Conservation (phyloP, 2,113 vertebrate species). For the Caranx ignobilis region DNA sequence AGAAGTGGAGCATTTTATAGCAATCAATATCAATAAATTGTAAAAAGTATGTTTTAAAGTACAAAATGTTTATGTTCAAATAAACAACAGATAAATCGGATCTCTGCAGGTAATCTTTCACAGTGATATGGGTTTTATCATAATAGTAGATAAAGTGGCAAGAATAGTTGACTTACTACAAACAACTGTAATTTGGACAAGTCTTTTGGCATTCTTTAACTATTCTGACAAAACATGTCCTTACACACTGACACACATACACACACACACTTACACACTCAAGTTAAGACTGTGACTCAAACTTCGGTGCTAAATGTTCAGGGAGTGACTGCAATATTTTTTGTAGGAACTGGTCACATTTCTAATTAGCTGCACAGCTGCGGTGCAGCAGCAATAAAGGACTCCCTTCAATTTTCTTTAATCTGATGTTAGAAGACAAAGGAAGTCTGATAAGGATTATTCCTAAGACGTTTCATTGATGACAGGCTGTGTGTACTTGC, state of each 20-base stretch:
- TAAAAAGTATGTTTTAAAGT: neutral
- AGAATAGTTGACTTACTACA: neutral
- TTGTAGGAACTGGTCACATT: conserved; percentile 67
- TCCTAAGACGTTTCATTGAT: conserved; percentile 74
- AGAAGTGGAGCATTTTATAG: neutral
- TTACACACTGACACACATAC: neutral
- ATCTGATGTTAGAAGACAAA: conserved; percentile 88
- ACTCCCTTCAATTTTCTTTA: conserved; percentile 74
- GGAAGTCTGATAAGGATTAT: conserved; percentile 88
- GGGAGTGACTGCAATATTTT: neutral
- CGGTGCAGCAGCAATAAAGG: conserved; percentile 65
- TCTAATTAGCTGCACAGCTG: conserved; percentile 80
- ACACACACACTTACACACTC: neutral
- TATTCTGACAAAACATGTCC: neutral
- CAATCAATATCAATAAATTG: neutral
- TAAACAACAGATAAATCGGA: neutral
- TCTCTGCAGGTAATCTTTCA: neutral
- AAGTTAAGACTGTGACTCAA: conserved; percentile 9
- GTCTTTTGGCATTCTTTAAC: neutral
- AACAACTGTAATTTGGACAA: conserved; percentile 2
- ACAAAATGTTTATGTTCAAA: neutral
- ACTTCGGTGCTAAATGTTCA: conserved; percentile 22
- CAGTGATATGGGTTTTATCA: neutral
- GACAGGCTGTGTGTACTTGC: conserved; percentile 66
- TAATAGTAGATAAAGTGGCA: neutral